Conservation (phyloP, 2,888 invertebrate genomes). For the Coenonympha arcania region DNA sequence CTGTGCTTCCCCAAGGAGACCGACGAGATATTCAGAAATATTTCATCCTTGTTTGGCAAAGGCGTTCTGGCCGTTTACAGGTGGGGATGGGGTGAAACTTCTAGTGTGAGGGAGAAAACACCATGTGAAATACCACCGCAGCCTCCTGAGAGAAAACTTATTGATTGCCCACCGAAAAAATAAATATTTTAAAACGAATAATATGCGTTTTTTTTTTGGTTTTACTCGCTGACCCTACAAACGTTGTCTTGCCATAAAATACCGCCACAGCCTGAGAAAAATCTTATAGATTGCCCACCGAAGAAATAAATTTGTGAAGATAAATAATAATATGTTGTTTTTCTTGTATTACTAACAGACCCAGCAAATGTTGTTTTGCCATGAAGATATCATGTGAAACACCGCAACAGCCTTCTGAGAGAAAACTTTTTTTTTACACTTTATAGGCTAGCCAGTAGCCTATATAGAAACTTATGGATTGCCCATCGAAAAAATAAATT, state of each 20-base stretch:
- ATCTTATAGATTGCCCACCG: constrained; percentile 33
- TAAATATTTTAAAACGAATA: too few relatives aligned
- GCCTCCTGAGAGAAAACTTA: constrained; percentile 15
- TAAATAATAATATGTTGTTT: too few relatives aligned
- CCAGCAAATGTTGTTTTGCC: too few relatives aligned
- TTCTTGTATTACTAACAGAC: neutral
- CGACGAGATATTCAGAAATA: constrained; percentile 40
- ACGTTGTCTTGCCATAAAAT: too few relatives aligned
- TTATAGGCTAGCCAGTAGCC: too few relatives aligned
- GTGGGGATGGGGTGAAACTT: constrained; percentile 29
- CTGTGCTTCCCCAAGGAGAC: constrained; percentile 53
- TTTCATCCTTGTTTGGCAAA: constrained; percentile 32
- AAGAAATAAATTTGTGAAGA: too few relatives aligned
- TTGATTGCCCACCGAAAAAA: constrained; percentile 31
- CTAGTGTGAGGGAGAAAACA: constrained; percentile 35
- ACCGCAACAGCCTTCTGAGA: too few relatives aligned
- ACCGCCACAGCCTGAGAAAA: too few relatives aligned
- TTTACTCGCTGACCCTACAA: neutral
- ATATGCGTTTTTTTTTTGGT: neutral
- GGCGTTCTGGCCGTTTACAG: constrained; percentile 33
- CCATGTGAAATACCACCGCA: constrained; percentile 41
- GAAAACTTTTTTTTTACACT: too few relatives aligned
- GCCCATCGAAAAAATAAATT: too few relatives aligned
- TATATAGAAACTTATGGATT: too few relatives aligned
- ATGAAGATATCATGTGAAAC: too few relatives aligned